phyloP scores from a whole-genome alignment of 1,140 invertebrate genomes.

The Drosophila azteca region DNA sequence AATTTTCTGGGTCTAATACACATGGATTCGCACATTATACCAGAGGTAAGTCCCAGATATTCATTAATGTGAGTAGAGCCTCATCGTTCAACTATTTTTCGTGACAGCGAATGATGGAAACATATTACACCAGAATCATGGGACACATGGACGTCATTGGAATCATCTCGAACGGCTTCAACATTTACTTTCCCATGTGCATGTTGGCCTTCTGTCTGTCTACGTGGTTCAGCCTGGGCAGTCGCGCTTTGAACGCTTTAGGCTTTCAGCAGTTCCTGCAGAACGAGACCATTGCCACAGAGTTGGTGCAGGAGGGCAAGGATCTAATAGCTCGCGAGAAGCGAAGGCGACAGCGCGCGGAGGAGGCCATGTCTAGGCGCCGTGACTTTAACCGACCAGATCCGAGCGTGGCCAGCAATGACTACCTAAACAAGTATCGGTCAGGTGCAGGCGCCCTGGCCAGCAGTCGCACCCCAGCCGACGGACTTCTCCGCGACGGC shows the following conservation, averaged over 20 bases:
- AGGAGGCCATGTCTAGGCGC: constrained; percentile 90
- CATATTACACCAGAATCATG: constrained; percentile 93
- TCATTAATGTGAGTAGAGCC: constrained; percentile 37
- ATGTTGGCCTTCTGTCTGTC: constrained; percentile 96
- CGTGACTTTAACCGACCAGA: constrained; percentile 87
- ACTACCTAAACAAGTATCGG: constrained; percentile 83
- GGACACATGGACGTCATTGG: constrained; percentile 99
- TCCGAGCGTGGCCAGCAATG: constrained; percentile 85
- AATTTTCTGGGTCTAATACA: constrained; percentile 99
- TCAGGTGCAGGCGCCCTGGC: constrained; percentile 64
- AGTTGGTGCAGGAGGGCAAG: constrained; percentile 96
- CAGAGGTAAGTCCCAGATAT: constrained; percentile 84
- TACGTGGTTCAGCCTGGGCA: constrained; percentile 98
- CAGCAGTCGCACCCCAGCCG: constrained; percentile 59
- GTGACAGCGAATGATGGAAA: constrained; percentile 75
- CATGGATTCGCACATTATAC: constrained; percentile 98
- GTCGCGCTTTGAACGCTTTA: constrained; percentile 92
- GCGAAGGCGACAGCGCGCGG: constrained; percentile 90
- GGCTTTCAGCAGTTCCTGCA: constrained; percentile 98
- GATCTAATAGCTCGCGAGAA: constrained; percentile 95
- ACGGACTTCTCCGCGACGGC: constrained; percentile 82
- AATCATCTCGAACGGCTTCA: constrained; percentile 98
- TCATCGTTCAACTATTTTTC: constrained; percentile 88
- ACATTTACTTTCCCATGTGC: constrained; percentile 99
- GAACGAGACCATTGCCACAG: constrained; percentile 96